phyloP scores from a whole-genome alignment of 2,113 vertebrate species.

The Azemiops feae region DNA sequence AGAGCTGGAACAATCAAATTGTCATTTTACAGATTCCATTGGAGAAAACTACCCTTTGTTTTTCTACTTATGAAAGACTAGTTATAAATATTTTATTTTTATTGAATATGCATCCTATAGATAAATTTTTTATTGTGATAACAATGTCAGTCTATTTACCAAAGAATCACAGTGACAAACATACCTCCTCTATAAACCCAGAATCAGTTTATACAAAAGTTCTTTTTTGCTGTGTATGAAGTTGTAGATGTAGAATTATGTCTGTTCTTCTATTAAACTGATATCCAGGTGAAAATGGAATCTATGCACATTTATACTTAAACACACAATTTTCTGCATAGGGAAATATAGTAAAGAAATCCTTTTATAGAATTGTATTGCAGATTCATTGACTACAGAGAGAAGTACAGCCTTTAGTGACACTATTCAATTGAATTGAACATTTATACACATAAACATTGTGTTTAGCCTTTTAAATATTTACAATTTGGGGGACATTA shows the following conservation, averaged over 20 bases:
- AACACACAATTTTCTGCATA: neutral
- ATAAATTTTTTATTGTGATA: neutral
- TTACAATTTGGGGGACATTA: neutral
- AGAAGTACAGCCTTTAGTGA: neutral
- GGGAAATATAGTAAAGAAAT: neutral
- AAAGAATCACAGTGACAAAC: neutral
- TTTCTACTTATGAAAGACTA: neutral
- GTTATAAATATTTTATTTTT: neutral
- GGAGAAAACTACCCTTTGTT: neutral
- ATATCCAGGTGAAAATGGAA: neutral
- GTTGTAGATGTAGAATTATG: neutral
- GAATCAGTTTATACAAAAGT: neutral
- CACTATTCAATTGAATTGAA: neutral
- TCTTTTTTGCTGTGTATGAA: neutral
- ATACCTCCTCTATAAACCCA: neutral
- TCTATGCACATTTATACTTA: neutral
- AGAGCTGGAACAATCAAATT: slow-evolving; percentile 2
- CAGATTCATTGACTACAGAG: neutral
- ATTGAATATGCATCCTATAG: neutral
- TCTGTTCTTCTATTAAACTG: neutral
- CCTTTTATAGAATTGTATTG: neutral
- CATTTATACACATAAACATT: neutral
- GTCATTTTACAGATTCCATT: neutral
- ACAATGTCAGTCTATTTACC: neutral
- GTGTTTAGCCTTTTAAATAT: neutral